Evolutionary conservation across 1,140 invertebrate genomes (phyloP).

Genomic region (Lepeophtheirus salmonis): DNA sequence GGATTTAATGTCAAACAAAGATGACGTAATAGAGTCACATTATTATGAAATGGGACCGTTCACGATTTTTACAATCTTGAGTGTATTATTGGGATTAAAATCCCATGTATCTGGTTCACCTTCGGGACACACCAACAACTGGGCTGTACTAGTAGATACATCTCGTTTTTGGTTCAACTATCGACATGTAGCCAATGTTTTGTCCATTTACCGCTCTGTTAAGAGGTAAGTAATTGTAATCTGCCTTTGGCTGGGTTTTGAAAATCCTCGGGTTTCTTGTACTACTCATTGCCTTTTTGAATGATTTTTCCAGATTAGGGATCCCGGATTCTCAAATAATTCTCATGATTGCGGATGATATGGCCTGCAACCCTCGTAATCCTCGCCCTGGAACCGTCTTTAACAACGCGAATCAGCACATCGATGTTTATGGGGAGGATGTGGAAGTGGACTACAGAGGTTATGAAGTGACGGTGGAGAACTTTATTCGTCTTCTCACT

Average conservation of each 20-base stretch:
- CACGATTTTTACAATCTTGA: no score
- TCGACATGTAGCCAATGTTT: conserved; percentile 92
- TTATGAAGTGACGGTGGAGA: conserved; percentile 96
- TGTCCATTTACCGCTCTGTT: conserved; percentile 93
- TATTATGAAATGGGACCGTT: no score
- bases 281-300: conserved; percentile 27
- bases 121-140: conserved; percentile 95
- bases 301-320: conserved; percentile 2
- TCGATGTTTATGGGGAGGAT: conserved; percentile 97
- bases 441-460: conserved; percentile 98
- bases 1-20: no score
- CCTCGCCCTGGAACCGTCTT: conserved; percentile 93
- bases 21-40: no score
- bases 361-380: conserved; percentile 96
- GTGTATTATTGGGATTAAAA: no score
- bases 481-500: conserved; percentile 87
- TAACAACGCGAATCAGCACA: conserved; percentile 58
- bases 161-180: conserved; percentile 99
- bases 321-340: conserved; percentile 46
- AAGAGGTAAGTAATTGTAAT: no score
- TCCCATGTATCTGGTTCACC: no score
- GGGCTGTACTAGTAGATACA: conserved; percentile 95
- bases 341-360: conserved; percentile 96
- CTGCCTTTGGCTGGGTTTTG: neutral
- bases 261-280: conserved; percentile 12